Base-by-base conservation (phyloP, 2,797 vertebrate genomes). In the Danio jaintianensis region DNA sequence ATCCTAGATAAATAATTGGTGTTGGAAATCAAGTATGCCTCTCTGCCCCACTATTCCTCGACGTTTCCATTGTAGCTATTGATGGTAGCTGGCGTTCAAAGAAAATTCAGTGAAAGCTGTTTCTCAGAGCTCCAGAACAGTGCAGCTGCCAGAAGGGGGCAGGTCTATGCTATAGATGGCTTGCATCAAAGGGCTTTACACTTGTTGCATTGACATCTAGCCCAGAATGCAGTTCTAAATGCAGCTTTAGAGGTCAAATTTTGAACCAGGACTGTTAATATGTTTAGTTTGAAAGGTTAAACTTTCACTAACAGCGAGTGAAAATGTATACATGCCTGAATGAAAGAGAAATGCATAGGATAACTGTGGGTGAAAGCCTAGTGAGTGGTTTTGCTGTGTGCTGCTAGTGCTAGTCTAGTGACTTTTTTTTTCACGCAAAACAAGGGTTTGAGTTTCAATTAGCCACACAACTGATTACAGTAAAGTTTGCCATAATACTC, bases 111-210 rank as follows among this genome's bases (percentile, higher is more conserved):
- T 62, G 47, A 78, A 70, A 50, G 29, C 66, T 50, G 29, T 66
- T 64, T 66, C 48, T 66, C 18, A 11, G 38, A 76, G 48, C 38
- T 55, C n/a, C 42, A 66, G 43, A 40, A 61, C 43, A 61, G 18
- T 13, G 36, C 18, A 43, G 77, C 67, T 62, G 66, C 47, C 67
- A 71, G 45, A 79, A 36, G 67, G 56, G 55, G 55, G 55, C 45
- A 48, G 59, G 45, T 12, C 36, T 13, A 42, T 52, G 6, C 56
- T 53, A 52, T 75, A 40, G 22, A 62, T 62, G 85, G 87, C 58
- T 90, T 92, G 89, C 84, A 89, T 91, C 89, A 89, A 81, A 86
- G 83, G 42, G 72, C 66, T 79, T 48, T 38, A 83, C 81, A 84
- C 85, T 86, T 83, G 66, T 81, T 63, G 75, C 61, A 69, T 4